A percentile compares a stretch with the other conserved stretches of the same genome.
phyloP scores from a whole-genome alignment of 2,113 vertebrate species.

The Sapajus apella region DNA sequence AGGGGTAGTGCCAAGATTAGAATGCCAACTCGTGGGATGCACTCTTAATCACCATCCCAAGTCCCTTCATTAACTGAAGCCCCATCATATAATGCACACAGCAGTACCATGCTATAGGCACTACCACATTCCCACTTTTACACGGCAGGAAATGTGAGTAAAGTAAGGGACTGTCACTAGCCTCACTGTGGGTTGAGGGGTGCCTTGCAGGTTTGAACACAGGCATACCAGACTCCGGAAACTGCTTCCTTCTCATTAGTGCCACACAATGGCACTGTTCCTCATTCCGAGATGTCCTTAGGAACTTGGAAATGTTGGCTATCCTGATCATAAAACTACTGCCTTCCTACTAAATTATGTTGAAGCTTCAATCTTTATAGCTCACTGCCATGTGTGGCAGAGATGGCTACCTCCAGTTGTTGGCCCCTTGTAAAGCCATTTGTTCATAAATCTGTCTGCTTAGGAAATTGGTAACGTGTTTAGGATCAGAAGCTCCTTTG shows the following conservation, averaged over 20 bases:
- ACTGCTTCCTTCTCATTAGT: neutral
- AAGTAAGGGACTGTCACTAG: neutral
- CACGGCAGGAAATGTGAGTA: neutral
- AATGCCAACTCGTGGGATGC: neutral
- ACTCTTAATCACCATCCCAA: neutral
- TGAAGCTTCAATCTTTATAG: too few relatives aligned
- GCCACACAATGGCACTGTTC: rapidly evolving
- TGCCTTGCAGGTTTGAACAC: neutral
- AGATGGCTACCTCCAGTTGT: too few relatives aligned
- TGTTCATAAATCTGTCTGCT: neutral
- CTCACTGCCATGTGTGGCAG: too few relatives aligned
- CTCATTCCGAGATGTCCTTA: neutral
- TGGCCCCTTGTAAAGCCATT: too few relatives aligned
- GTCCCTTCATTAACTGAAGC: neutral
- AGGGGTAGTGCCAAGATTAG: too few relatives aligned
- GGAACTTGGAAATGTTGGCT: neutral
- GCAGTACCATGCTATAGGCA: rapidly evolving
- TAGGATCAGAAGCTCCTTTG: neutral
- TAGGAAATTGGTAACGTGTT: neutral
- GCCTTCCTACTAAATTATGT: neutral
- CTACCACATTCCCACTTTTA: neutral
- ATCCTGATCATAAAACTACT: neutral
- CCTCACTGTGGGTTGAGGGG: neutral
- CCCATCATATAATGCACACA: neutral
- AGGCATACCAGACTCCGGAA: neutral